phyloP scores from a whole-genome alignment of 53 echinoderm and acorn worm species.

The Hippasteria phrygiana region DNA sequence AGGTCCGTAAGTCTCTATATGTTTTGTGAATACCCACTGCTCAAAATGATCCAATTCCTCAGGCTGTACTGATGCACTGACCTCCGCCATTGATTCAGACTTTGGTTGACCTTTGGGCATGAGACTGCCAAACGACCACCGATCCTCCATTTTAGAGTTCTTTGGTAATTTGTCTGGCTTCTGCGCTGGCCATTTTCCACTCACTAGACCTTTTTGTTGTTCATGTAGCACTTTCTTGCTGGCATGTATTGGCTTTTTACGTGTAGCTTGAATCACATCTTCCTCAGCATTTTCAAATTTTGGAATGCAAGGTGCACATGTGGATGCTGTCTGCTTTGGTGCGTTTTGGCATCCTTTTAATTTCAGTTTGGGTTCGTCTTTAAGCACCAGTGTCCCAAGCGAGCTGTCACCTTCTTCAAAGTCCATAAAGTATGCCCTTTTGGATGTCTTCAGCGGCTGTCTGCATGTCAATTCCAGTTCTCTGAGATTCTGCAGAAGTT shows the following conservation, averaged over 20 bases:
- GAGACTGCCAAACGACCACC: background rate
- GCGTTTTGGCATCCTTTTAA: background rate
- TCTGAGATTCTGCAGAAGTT: background rate
- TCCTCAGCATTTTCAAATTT: background rate
- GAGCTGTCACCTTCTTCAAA: conserved; percentile 7
- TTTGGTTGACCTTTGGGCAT: background rate
- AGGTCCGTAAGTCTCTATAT: background rate
- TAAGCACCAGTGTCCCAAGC: background rate
- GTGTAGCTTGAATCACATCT: background rate
- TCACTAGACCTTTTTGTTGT: background rate
- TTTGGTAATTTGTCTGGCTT: background rate
- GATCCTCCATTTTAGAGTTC: background rate
- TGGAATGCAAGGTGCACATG: background rate
- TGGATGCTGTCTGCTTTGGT: no score
- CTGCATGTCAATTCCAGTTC: background rate
- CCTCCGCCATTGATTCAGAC: background rate
- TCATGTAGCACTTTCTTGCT: background rate
- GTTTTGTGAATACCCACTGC: background rate
- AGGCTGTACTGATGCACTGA: background rate
- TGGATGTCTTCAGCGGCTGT: background rate
- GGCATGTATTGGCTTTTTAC: background rate
- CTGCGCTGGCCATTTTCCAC: background rate
- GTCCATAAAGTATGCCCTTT: background rate
- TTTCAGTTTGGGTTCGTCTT: background rate
- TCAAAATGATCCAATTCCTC: background rate